These are phyloP conservation scores for Drosophila nr. perissopoda DNA, from an alignment of 2,888 invertebrate genomes.

Conservation along the genomic window DNA sequence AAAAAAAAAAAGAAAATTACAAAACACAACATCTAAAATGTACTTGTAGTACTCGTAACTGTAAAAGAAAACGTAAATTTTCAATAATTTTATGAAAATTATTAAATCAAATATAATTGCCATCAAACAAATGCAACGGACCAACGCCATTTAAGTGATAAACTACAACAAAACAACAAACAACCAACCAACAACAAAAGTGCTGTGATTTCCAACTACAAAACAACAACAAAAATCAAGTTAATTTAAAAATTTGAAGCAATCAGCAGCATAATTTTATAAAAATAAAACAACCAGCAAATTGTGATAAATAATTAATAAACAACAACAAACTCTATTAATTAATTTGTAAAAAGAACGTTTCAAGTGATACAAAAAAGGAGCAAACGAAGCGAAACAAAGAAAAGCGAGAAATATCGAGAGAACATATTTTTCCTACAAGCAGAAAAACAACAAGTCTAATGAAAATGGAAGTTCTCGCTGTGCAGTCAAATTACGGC, in stretches of 20 bases:
- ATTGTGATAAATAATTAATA: slow-evolving; percentile 65
- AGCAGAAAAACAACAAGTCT: slow-evolving; percentile 44
- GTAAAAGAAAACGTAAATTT: slow-evolving; percentile 36
- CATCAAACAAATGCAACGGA: slow-evolving; percentile 81
- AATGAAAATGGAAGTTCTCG: slow-evolving; percentile 78
- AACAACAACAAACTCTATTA: slow-evolving; percentile 57
- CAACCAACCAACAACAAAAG: slow-evolving; percentile 67
- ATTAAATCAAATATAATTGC: slow-evolving; percentile 66
- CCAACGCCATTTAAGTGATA: slow-evolving; percentile 82
- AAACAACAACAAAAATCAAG: slow-evolving; percentile 61
- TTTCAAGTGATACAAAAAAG: slow-evolving; percentile 64
- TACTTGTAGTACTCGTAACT: slow-evolving; percentile 60
- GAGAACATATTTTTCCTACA: slow-evolving; percentile 38
- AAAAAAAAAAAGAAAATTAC: slow-evolving; percentile 16
- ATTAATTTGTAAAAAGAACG: slow-evolving; percentile 50
- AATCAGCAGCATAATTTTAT: slow-evolving; percentile 61
- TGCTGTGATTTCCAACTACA: slow-evolving; percentile 82
- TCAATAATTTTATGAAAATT: slow-evolving; percentile 65
- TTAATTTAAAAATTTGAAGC: slow-evolving; percentile 66
- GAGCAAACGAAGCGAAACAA: slow-evolving; percentile 23
- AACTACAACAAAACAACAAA: slow-evolving; percentile 46
- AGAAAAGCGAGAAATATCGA: slow-evolving; percentile 35
- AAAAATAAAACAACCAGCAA: slow-evolving; percentile 59
- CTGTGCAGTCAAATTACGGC: slow-evolving; percentile 72
- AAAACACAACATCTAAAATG: slow-evolving; percentile 51